Base-by-base conservation (phyloP, 2,888 invertebrate species). In the Polydrusus tereticollis region DNA sequence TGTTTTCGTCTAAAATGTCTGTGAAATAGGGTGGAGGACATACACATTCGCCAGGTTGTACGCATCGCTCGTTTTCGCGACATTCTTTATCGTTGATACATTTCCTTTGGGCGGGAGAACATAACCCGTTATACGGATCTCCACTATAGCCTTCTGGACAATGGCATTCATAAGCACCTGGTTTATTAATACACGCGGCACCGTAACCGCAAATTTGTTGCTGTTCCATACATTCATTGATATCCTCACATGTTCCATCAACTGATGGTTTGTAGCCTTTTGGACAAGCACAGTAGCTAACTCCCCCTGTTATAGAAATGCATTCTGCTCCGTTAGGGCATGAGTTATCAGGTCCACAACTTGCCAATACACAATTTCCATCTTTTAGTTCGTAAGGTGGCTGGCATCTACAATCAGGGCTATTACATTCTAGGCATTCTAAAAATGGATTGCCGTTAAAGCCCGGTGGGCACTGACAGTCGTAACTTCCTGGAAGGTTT, bases 241-340 rank as follows among this genome's bases (percentile, higher is more conserved):
- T 90, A 83, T 96, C 95, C 83, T 90, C 88, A 81, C 96, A 96
- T n/a, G 93, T 89, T 14, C 95, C 94, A 80, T 95, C 94, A 1
- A 88, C 82, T 68, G 90, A 90, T 20, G 94, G 92, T 69, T 91
- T 90, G 83, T 90, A 96, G 14, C 97, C 96, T 82, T 94, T 92
- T 5, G 96, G 96, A 83, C 97, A 97, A 59, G 96, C 96, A 80
- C 97, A 97, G 82, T 97, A 97, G 83, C 96, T 96, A 0, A 95
- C 93, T 59, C 94, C 94, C 23, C 95, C 95, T 12, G 96, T 93
- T 77, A 96, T 96, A 2, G 93, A 91, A 67, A 97, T 94, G 81
- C 97, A 97, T 82, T 97, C 95, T 0, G 96, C 96, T 8, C 95
- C 96, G 74, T 89, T 88, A 0, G 94, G 94, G 83, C 96, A 97